Percentiles rank a stretch among this genome's conserved stretches.
These are phyloP conservation scores for Idris sp. DNA, from an alignment of 1,140 invertebrate species.

Conservation along the genomic window DNA sequence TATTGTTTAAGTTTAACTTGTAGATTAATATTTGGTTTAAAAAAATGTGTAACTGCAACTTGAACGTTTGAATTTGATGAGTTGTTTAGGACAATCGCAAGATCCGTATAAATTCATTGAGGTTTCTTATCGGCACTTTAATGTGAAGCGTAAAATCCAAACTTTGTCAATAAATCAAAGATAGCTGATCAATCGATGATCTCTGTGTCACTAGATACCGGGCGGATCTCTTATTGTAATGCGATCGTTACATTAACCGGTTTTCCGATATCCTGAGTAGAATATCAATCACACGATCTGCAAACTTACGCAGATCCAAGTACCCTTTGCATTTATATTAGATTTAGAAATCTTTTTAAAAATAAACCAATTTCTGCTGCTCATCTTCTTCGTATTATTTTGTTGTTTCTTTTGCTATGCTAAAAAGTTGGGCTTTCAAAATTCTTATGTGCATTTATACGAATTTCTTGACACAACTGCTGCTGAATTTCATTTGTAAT, in stretches of 20 bases:
- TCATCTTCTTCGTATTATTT: slow-evolving; percentile 1
- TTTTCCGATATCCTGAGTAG: slow-evolving; percentile 64
- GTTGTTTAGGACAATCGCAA: slow-evolving; percentile 8
- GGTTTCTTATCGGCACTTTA: slow-evolving; percentile 30
- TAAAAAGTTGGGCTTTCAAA: slow-evolving; percentile 43
- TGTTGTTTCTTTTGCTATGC: slow-evolving; percentile 21
- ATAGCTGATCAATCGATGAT: slow-evolving; percentile 35
- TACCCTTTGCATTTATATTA: slow-evolving; percentile 64
- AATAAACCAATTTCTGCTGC: too few relatives aligned
- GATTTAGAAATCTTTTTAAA: too few relatives aligned
- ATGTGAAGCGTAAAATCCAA: slow-evolving; percentile 8
- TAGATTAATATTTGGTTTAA: too few relatives aligned
- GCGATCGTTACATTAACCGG: slow-evolving; percentile 58
- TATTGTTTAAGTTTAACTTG: too few relatives aligned
- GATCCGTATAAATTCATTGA: slow-evolving; percentile 19
- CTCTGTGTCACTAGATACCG: slow-evolving; percentile 27
- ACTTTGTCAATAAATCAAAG: slow-evolving; percentile 27
- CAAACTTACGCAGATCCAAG: slow-evolving; percentile 36
- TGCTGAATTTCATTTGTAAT: slow-evolving; percentile 44
- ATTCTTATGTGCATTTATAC: slow-evolving; percentile 47
- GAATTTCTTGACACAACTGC: slow-evolving; percentile 55
- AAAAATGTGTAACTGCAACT: too few relatives aligned
- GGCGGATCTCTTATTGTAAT: slow-evolving; percentile 61
- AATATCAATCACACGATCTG: slow-evolving; percentile 62
- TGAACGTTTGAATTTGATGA: too few relatives aligned